A percentile compares a stretch with the other conserved stretches of the same genome.
phyloP scores from a whole-genome alignment of 2,113 vertebrate species.

The Danio rerio region DNA sequence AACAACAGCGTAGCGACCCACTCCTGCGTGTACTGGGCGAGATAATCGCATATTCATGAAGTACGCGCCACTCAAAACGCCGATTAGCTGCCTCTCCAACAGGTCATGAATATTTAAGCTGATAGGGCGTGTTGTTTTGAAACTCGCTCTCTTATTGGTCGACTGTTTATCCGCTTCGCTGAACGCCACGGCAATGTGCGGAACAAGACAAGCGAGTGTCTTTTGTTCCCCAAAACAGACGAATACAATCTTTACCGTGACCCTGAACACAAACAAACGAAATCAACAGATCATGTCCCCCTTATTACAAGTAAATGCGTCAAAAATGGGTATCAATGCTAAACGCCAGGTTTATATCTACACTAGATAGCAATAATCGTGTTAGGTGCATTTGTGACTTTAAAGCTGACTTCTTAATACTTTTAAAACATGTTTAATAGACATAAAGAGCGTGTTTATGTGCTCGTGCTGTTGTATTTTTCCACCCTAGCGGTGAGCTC shows the following conservation, averaged over 20 bases:
- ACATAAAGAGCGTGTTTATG: background rate
- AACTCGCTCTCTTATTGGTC: too few relatives aligned
- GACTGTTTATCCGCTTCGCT: too few relatives aligned
- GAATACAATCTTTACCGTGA: background rate
- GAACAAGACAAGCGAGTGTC: too few relatives aligned
- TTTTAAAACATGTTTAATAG: background rate
- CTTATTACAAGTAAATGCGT: background rate
- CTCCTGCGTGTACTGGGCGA: background rate
- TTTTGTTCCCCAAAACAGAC: too few relatives aligned
- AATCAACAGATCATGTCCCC: background rate
- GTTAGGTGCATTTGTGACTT: too few relatives aligned
- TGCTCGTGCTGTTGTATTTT: background rate
- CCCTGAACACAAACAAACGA: background rate
- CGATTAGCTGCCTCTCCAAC: background rate
- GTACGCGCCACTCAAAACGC: background rate
- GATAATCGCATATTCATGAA: background rate
- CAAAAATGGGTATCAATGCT: background rate
- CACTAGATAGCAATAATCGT: background rate
- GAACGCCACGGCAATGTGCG: too few relatives aligned
- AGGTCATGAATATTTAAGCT: background rate
- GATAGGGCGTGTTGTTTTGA: background rate
- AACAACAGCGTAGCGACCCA: slow-evolving; percentile 5
- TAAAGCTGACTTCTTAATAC: background rate
- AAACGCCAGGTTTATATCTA: background rate
- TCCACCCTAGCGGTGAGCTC: background rate